Evolutionary conservation across 2,113 vertebrate species (phyloP).

Genomic region (Ophthalmolycus amberensis): DNA sequence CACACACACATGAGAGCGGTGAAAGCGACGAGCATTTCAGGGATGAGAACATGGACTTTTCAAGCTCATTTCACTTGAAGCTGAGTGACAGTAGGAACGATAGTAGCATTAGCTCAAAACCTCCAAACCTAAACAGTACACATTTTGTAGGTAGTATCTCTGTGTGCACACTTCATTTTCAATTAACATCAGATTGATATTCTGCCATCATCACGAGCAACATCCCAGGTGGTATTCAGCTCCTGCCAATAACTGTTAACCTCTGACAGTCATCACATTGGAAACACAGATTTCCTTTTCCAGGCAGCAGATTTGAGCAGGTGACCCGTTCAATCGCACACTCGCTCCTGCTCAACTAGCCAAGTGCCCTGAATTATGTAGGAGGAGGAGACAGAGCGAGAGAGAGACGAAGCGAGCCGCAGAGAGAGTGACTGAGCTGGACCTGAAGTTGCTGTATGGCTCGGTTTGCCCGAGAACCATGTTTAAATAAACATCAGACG

Average conservation of each 20-base stretch:
- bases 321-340: conserved; percentile 59
- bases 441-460: conserved; percentile 44
- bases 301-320: conserved; percentile 24
- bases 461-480: conserved; percentile 24
- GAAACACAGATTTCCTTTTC: conserved; percentile 48
- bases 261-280: conserved; percentile 25
- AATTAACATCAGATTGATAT: conserved; percentile 33
- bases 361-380: conserved; percentile 60
- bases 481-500: conserved; percentile 72
- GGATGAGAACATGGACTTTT: neutral
- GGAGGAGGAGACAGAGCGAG: conserved; percentile 38
- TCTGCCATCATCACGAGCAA: conserved; percentile 21
- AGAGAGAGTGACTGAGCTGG: conserved; percentile 33
- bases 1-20: neutral
- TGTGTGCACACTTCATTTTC: neutral
- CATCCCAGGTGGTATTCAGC: conserved; percentile 35
- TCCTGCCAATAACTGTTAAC: conserved; percentile 45
- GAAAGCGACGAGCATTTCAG: neutral
- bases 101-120: neutral
- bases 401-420: conserved; percentile 38
- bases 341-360: conserved; percentile 38
- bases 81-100: neutral
- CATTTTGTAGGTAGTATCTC: neutral
- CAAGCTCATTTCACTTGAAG: neutral
- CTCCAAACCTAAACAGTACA: neutral